These are phyloP conservation scores for Zingel zingel DNA, from an alignment of 2,113 vertebrate species.

Conservation along the genomic window DNA sequence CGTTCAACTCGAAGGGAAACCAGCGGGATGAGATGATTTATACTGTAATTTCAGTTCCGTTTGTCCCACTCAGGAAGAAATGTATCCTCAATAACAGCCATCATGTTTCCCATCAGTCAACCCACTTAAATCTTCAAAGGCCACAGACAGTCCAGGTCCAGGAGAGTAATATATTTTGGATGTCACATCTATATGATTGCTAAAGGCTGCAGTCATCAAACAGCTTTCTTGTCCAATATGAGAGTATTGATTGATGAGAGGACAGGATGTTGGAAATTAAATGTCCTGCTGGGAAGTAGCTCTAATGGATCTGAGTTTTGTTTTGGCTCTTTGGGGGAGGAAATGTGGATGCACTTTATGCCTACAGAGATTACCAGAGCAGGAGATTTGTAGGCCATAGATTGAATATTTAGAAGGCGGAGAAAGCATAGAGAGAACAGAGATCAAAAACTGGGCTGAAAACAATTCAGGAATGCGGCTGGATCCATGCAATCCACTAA, in stretches of 20 bases:
- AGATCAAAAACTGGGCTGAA: not conserved
- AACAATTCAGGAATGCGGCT: not conserved
- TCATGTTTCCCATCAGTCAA: conserved; percentile 28
- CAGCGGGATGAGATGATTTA: not conserved
- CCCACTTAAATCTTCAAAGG: conserved; percentile 18
- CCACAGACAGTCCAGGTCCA: not conserved
- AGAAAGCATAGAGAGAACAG: not conserved
- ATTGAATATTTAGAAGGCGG: not conserved
- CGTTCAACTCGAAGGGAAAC: conserved; percentile 16
- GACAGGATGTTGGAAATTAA: conserved; percentile 26
- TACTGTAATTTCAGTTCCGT: not conserved
- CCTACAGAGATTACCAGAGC: not conserved
- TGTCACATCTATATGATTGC: conserved; percentile 24
- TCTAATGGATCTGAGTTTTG: conserved; percentile 31
- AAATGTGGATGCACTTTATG: conserved; percentile 9
- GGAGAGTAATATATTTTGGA: conserved; percentile 29
- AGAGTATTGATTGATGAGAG: conserved; percentile 43
- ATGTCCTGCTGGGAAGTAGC: conserved; percentile 27
- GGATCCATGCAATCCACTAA: not conserved
- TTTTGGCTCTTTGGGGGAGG: conserved; percentile 19
- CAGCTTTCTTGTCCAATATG: not conserved
- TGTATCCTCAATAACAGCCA: conserved; percentile 21
- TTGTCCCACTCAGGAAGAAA: not conserved
- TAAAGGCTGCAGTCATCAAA: conserved; percentile 50
- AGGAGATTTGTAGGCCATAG: not conserved